phyloP scores from a whole-genome alignment of 2,888 invertebrate genomes.

The Sphaeridia pumilis region DNA sequence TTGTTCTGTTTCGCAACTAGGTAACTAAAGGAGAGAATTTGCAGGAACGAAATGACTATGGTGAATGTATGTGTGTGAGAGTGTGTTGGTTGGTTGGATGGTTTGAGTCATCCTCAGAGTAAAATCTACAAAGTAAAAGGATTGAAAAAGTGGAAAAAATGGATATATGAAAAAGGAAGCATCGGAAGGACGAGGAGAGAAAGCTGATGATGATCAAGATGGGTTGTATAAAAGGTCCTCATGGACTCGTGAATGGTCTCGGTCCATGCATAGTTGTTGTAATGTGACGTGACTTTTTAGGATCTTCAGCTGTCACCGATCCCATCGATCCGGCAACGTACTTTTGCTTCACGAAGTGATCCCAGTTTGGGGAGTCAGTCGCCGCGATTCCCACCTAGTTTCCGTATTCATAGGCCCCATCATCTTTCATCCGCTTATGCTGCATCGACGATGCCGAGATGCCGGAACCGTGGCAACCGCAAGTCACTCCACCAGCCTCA shows the following conservation, averaged over 20 bases:
- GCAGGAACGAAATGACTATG: too few relatives aligned
- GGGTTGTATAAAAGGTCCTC: too few relatives aligned
- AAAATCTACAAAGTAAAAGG: too few relatives aligned
- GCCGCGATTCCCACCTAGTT: conserved; percentile 60
- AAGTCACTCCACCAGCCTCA: conserved; percentile 22
- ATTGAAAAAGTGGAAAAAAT: too few relatives aligned
- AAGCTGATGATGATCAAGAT: too few relatives aligned
- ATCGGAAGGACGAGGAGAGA: too few relatives aligned
- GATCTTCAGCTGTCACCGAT: conserved; percentile 75
- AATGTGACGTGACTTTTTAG: conserved; percentile 23
- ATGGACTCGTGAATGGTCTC: neutral
- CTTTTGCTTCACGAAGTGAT: conserved; percentile 37
- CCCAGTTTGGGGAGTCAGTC: conserved; percentile 34
- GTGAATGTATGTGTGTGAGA: too few relatives aligned
- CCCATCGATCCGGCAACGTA: conserved; percentile 59
- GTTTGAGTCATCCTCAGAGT: too few relatives aligned
- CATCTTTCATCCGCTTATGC: conserved; percentile 43
- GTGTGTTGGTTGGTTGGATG: too few relatives aligned
- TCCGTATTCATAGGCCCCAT: conserved; percentile 54
- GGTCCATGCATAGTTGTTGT: conserved; percentile 7
- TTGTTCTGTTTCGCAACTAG: too few relatives aligned
- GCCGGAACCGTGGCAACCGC: conserved; percentile 9
- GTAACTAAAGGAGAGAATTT: too few relatives aligned
- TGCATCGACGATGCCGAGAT: conserved; percentile 41
- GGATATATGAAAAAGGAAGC: too few relatives aligned